phyloP scores from a whole-genome alignment of 1,140 invertebrate species.

The Acromyrmex charruanus region DNA sequence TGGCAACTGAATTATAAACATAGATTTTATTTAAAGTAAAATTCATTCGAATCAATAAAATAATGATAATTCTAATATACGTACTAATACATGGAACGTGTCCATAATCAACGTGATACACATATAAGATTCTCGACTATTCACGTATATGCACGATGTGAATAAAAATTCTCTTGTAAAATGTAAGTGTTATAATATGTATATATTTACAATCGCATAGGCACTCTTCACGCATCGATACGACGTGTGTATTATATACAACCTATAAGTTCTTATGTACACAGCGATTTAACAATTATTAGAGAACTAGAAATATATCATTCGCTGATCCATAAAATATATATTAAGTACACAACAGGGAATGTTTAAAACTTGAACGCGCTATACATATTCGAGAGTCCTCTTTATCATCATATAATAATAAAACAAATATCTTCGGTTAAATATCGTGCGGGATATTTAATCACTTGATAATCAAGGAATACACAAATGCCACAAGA shows the following conservation, averaged over 20 bases:
- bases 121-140: constrained; percentile 9
- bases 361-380: constrained; percentile 66
- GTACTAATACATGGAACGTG: constrained; percentile 34
- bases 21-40: constrained; percentile 7
- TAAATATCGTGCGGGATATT: constrained; percentile 13
- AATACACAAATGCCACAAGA: constrained; percentile 21
- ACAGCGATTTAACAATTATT: constrained; percentile 49
- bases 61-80: constrained; percentile 40
- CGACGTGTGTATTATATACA: constrained; percentile 58
- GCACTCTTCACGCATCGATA: constrained; percentile 45
- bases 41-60: not conserved
- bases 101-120: constrained; percentile 61
- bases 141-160: constrained; percentile 3
- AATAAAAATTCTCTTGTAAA: constrained; percentile 50
- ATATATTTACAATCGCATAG: constrained; percentile 68
- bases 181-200: constrained; percentile 34
- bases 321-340: constrained; percentile 71
- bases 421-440: constrained; percentile 42
- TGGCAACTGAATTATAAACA: not conserved
- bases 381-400: constrained; percentile 43
- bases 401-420: constrained; percentile 30
- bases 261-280: constrained; percentile 62
- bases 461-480: constrained; percentile 19
- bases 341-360: constrained; percentile 80
- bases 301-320: constrained; percentile 38